Evolutionary conservation across 1,140 invertebrate species (phyloP).

Genomic region (Orius insidiosus): DNA sequence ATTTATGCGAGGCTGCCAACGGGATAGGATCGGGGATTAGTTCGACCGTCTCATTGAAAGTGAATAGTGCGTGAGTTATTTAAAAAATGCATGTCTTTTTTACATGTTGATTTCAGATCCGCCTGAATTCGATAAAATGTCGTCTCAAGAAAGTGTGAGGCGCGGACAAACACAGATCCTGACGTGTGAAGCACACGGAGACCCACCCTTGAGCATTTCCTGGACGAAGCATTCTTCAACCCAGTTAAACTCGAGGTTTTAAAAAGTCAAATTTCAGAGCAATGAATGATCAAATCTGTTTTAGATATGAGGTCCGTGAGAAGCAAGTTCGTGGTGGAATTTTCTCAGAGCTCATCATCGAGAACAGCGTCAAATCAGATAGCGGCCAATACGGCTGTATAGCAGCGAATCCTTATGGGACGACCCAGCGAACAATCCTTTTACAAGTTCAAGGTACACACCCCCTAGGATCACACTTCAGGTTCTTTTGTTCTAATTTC

Average conservation of each 20-base stretch:
- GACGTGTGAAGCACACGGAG: slow-evolving; percentile 40
- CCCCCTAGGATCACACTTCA: slow-evolving; percentile 7
- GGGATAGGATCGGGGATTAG: slow-evolving; percentile 42
- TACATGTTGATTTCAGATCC: slow-evolving; percentile 23
- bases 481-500: not conserved
- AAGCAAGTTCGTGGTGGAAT: slow-evolving; percentile 30
- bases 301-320: slow-evolving; percentile 33
- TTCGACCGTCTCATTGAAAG: slow-evolving; percentile 42
- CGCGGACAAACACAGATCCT: slow-evolving; percentile 32
- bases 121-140: slow-evolving; percentile 28
- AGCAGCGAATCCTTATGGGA: slow-evolving; percentile 48
- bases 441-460: slow-evolving; percentile 43
- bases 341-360: slow-evolving; percentile 39
- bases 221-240: slow-evolving; percentile 34
- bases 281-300: slow-evolving; percentile 9
- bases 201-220: slow-evolving; percentile 38
- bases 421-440: slow-evolving; percentile 42
- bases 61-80: slow-evolving; percentile 49
- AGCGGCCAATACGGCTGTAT: slow-evolving; percentile 49
- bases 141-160: slow-evolving; percentile 28
- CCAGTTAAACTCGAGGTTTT: slow-evolving; percentile 24
- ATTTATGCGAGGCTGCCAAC: slow-evolving; percentile 43
- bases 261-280: slow-evolving; percentile 5
- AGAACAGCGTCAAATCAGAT: slow-evolving; percentile 39
- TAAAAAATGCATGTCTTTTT: no score